Conservation (phyloP, 2,888 invertebrate genomes). For the Nasonovia ribisnigri region DNA sequence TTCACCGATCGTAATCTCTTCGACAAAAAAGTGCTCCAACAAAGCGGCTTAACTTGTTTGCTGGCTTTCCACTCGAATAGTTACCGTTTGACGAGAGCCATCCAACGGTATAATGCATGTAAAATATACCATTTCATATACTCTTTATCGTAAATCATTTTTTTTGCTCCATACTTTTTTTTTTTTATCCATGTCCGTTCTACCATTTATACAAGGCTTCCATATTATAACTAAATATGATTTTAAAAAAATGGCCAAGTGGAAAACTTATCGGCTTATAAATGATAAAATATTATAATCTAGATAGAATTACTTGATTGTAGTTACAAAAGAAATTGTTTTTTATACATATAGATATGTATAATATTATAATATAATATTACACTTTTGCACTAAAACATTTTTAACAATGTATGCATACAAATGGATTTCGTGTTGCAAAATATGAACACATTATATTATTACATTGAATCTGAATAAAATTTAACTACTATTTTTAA, state of each 20-base stretch:
- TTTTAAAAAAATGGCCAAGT: slow-evolving; percentile 14
- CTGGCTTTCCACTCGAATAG: slow-evolving; percentile 59
- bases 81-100: slow-evolving; percentile 60
- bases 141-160: slow-evolving; percentile 52
- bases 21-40: slow-evolving; percentile 51
- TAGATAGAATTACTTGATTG: background rate
- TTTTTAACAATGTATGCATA: background rate
- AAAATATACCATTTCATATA: slow-evolving; percentile 26
- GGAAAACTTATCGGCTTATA: slow-evolving; percentile 23
- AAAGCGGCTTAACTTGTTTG: slow-evolving; percentile 64
- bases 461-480: background rate
- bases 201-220: slow-evolving; percentile 12
- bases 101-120: slow-evolving; percentile 52
- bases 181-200: slow-evolving; percentile 29
- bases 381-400: background rate
- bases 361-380: background rate
- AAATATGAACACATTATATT: background rate
- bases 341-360: too few relatives aligned
- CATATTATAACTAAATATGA: background rate
- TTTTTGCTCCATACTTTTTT: background rate
- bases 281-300: slow-evolving; percentile 5
- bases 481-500: background rate
- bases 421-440: background rate
- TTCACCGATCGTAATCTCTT: slow-evolving; percentile 56
- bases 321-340: background rate